These are phyloP conservation scores for Agrochola lota DNA, from an alignment of 2,888 invertebrate genomes.

Conservation along the genomic window DNA sequence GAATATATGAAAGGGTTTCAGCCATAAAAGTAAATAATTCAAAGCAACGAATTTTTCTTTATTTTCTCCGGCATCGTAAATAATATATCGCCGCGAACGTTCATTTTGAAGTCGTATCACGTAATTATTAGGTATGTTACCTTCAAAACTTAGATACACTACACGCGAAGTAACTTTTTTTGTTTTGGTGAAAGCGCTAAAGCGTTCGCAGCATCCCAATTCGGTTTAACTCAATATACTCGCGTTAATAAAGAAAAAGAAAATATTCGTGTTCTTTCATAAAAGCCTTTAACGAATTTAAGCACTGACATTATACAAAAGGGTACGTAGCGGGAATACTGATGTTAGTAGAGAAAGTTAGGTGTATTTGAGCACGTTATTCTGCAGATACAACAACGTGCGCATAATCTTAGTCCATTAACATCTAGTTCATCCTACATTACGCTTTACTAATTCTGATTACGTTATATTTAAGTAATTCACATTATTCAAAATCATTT, in stretches of 20 bases:
- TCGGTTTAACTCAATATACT: constrained; percentile 60
- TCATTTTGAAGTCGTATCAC: constrained; percentile 55
- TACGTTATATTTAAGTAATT: neutral
- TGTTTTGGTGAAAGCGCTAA: constrained; percentile 51
- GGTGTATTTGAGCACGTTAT: constrained; percentile 23
- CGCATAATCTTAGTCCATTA: constrained; percentile 38
- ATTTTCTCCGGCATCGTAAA: constrained; percentile 57
- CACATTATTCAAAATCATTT: neutral
- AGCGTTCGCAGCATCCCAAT: constrained; percentile 58
- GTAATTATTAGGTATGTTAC: constrained; percentile 63
- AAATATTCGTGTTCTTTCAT: constrained; percentile 51
- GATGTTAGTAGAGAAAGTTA: constrained; percentile 53
- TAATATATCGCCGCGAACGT: constrained; percentile 40
- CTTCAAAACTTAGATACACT: constrained; percentile 59
- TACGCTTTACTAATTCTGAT: constrained; percentile 15
- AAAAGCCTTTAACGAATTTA: constrained; percentile 55
- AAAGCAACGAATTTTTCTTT: constrained; percentile 57
- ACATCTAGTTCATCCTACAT: constrained; percentile 21
- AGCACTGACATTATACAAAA: constrained; percentile 57
- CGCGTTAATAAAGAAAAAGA: constrained; percentile 55
- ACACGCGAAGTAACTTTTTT: constrained; percentile 53
- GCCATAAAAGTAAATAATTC: constrained; percentile 56
- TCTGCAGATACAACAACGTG: constrained; percentile 29
- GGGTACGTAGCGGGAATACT: constrained; percentile 49
- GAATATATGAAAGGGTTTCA: constrained; percentile 58